phyloP scores from a whole-genome alignment of 2,888 invertebrate genomes.

The Neoitamus cyanurus region DNA sequence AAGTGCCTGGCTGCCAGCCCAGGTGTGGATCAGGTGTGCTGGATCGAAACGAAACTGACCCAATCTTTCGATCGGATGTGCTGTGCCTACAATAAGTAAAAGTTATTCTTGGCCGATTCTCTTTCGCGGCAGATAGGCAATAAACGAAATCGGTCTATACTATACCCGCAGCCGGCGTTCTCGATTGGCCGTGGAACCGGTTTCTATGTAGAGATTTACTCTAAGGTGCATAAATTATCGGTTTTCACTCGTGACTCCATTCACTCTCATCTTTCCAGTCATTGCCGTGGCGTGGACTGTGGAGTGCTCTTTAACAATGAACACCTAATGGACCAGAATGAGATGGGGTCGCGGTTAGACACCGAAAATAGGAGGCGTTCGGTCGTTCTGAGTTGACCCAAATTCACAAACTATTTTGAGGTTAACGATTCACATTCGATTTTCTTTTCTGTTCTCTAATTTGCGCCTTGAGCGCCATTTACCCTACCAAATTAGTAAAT shows the following conservation, averaged over 20 bases:
- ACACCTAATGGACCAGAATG: constrained; percentile 5
- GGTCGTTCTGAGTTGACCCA: neutral
- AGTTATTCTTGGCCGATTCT: constrained; percentile 21
- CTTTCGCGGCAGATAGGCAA: neutral
- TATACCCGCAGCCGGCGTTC: neutral
- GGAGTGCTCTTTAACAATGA: neutral
- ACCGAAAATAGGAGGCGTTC: neutral
- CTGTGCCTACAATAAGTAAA: constrained; percentile 4
- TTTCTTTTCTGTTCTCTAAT: neutral
- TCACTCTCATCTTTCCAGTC: constrained; percentile 11
- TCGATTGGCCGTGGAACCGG: constrained; percentile 1
- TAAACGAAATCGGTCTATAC: constrained; percentile 12
- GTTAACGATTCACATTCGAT: constrained; percentile 25
- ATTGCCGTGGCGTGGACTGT: neutral
- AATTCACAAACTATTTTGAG: constrained; percentile 11
- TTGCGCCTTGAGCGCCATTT: neutral
- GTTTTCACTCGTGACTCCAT: constrained; percentile 25
- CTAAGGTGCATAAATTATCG: constrained; percentile 30
- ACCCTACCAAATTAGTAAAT: neutral
- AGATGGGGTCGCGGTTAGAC: neutral
- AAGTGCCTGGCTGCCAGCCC: neutral
- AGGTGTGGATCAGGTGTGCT: neutral
- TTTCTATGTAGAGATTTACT: constrained; percentile 15
- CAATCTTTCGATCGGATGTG: constrained; percentile 1
- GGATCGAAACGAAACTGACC: constrained; percentile 2